Evolutionary conservation across 2,888 invertebrate species (phyloP), one percentile per base, ranked within the genome.

Genomic region (Torymus tubicola): DNA sequence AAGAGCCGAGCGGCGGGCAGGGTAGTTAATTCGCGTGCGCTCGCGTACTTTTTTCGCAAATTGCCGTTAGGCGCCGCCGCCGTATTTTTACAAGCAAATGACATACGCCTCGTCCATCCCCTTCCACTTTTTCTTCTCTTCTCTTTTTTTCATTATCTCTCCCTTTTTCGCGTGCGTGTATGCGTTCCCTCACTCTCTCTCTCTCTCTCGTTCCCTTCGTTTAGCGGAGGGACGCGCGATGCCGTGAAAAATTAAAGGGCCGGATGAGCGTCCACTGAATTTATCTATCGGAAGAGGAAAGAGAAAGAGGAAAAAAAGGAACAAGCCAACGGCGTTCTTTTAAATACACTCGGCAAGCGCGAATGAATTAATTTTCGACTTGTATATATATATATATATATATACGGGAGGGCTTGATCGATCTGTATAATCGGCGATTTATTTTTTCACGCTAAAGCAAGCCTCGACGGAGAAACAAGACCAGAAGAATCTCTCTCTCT

Each of bases 61-160:
- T 86, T 87, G 86, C 86, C 85, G 85, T 85, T 86, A 86, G 86
- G 84, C 83, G 82, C 74, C 70, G 72, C 76, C 65, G 75, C 70
- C 83, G 85, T 88, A 89, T 89, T 89, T 89, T 89, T 87, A 87
- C 87, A 88, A 87, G 87, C 85, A 86, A 86, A 88, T 86, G 87
- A 86, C 86, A 85, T 84, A 85, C 81, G 84, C 83, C 65, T 55
- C 80, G 5, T 1, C 42, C 14, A 16, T 24, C 16, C 11, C n/a
- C 31, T n/a, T n/a, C n/a, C n/a, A n/a, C n/a, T n/a, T n/a, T n/a
- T n/a, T n/a, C n/a, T n/a, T 42, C 64, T 14, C 42, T 2, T 31
- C 31, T 31, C 31, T n/a, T 31, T 31, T 64, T 71, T 79, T 68
- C 21, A n/a, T 52, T 61, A 13, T 16, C 50, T 21, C 53, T 57